A percentile compares a stretch with the other conserved stretches of the same genome.
phyloP scores from a whole-genome alignment of 1,140 invertebrate genomes.

The Formica exsecta region DNA sequence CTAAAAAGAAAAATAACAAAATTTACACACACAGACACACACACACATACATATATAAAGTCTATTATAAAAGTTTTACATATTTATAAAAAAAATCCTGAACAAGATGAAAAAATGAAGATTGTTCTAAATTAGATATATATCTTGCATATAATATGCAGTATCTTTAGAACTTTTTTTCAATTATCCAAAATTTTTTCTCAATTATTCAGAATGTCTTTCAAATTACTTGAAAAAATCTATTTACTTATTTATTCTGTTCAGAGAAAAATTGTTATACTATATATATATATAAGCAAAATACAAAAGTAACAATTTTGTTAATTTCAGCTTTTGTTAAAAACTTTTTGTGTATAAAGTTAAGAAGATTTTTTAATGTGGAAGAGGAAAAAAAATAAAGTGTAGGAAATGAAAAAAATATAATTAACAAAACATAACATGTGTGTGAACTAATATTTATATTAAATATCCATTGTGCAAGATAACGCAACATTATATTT shows the following conservation, averaged over 20 bases:
- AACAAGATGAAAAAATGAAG: too few relatives aligned
- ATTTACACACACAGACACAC: not conserved
- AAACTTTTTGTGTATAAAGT: not conserved
- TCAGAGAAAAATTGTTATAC: too few relatives aligned
- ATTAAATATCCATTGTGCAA: not conserved
- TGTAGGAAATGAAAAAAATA: not conserved
- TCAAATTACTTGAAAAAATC: too few relatives aligned
- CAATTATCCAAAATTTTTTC: too few relatives aligned
- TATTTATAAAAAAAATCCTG: not conserved
- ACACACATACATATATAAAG: not conserved
- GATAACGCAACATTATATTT: not conserved
- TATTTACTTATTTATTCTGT: too few relatives aligned
- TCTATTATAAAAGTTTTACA: slow-evolving; percentile 9
- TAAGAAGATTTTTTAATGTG: not conserved
- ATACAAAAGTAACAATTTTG: too few relatives aligned
- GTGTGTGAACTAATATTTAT: not conserved
- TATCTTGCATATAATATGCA: too few relatives aligned
- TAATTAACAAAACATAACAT: not conserved
- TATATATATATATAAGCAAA: too few relatives aligned
- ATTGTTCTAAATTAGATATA: too few relatives aligned
- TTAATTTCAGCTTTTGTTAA: too few relatives aligned
- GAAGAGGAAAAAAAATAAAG: not conserved
- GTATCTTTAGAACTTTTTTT: too few relatives aligned
- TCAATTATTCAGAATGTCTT: too few relatives aligned
- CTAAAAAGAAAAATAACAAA: slow-evolving; percentile 71